Evolutionary conservation across 2,888 invertebrate genomes (phyloP), one percentile per base, ranked within the genome.

Genomic region (Muscina levida): DNA sequence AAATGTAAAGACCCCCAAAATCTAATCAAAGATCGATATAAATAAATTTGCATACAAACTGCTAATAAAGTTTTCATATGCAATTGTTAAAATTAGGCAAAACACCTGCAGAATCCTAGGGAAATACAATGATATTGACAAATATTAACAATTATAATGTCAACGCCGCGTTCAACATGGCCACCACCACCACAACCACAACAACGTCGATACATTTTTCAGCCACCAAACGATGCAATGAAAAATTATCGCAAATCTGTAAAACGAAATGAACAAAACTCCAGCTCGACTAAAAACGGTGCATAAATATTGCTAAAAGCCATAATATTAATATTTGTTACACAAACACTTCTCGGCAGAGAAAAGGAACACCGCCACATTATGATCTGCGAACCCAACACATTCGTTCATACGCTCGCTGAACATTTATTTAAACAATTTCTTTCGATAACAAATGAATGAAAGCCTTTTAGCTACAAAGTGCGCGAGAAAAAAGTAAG

Each of bases 91-190:
- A 77, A 77, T 81, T 56, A 46, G 74, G 78, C 78, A 68, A 77
- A 77, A 81, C 80, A 81, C 80, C 80, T 81, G 80, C 80, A 74
- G 59, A 71, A 77, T 81, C 80, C 80, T 77, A 67, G 22, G 78
- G 78, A 72, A 68, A 73, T 74, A 70, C 62, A 67, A 72, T 74
- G 76, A 76, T 80, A 82, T 83, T 83, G 83, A 83, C 82, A 83
- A 83, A 83, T 83, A 79, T 75, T 70, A 75, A 82, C 83, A 83
- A 83, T 82, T 83, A 82, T 77, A 74, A 71, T 80, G 81, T 82
- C 83, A 82, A 79, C 83, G 81, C 82, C 83, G 81, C 82, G 72
- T 15, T 17, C 67, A 79, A 72, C 57, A 31, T n/a, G n/a, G n/a
- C n/a, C n/a, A n/a, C n/a, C 31, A 31, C 31, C 31, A 31, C 3